These are phyloP conservation scores for Hemiprocne comata DNA, from an alignment of 2,113 vertebrate species.

Conservation along the genomic window DNA sequence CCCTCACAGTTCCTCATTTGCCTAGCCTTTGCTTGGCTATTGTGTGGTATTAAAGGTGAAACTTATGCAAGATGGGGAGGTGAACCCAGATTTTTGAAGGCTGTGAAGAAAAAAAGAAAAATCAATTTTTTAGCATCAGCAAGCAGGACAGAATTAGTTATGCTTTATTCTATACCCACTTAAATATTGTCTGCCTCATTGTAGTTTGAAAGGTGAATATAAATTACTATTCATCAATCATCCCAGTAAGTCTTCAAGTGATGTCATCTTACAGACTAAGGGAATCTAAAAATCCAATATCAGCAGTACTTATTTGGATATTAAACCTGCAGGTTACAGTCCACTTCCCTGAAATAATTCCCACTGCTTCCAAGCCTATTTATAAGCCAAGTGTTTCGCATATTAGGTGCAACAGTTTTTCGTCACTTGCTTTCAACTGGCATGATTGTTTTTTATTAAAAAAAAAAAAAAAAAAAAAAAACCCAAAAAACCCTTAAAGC, in stretches of 20 bases:
- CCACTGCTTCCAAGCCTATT: constrained; percentile 58
- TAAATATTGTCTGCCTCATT: background rate
- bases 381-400: constrained; percentile 52
- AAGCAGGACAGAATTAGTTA: background rate
- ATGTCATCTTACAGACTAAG: constrained; percentile 47
- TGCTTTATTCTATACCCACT: background rate
- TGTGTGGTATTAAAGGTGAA: background rate
- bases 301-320: constrained; percentile 62
- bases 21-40: background rate
- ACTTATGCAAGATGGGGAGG: background rate
- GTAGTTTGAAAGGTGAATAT: background rate
- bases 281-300: constrained; percentile 48
- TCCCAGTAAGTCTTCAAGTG: background rate
- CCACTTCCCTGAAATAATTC: constrained; percentile 75
- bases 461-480: background rate
- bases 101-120: background rate
- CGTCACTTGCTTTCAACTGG: constrained; percentile 17
- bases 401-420: constrained; percentile 31
- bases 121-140: background rate
- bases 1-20: background rate
- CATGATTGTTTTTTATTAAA: background rate
- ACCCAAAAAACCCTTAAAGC: background rate
- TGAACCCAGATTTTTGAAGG: background rate
- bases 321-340: constrained; percentile 56
- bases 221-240: background rate